Percentiles rank a stretch among this genome's conserved stretches.
Evolutionary conservation across 2,113 vertebrate species (phyloP).

Genomic region (Hippocampus mohnikei): DNA sequence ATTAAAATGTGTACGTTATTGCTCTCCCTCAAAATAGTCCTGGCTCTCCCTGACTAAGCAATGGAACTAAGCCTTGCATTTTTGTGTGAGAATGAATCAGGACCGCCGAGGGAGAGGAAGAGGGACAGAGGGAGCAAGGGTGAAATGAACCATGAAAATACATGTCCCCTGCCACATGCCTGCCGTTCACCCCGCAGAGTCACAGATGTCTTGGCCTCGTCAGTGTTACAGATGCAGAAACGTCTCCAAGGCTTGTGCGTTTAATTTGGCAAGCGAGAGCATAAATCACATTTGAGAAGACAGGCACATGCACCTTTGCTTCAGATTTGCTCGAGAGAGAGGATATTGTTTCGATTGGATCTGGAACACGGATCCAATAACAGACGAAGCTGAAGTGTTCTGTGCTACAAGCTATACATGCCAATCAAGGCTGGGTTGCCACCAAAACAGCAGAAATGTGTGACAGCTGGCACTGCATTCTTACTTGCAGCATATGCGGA

Average conservation of each 20-base stretch:
- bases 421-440: conserved; percentile 11
- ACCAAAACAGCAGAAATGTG: conserved; percentile 11
- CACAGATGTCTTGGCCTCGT: conserved; percentile 28
- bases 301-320: conserved; percentile 37
- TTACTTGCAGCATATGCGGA: conserved; percentile 9
- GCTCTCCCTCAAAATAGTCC: conserved; percentile 45
- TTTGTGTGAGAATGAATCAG: conserved; percentile 45
- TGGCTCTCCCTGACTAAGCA: conserved; percentile 44
- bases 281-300: conserved; percentile 35
- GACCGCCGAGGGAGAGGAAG: conserved; percentile 10
- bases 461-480: conserved; percentile 11
- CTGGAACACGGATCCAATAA: conserved; percentile 29
- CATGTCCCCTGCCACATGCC: conserved; percentile 45
- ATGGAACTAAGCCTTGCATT: conserved; percentile 44
- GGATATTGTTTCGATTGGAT: conserved; percentile 34
- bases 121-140: conserved; percentile 16
- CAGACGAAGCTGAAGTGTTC: conserved; percentile 22
- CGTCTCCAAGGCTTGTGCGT: conserved; percentile 33
- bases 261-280: conserved; percentile 46
- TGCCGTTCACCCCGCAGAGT: conserved; percentile 43
- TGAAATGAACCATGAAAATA: conserved; percentile 54
- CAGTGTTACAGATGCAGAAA: conserved; percentile 39
- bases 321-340: conserved; percentile 42
- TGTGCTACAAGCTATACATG: conserved; percentile 22
- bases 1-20: conserved; percentile 43